These are phyloP conservation scores for Origma solitaria DNA, from an alignment of 2,113 vertebrate species.

Conservation along the genomic window DNA sequence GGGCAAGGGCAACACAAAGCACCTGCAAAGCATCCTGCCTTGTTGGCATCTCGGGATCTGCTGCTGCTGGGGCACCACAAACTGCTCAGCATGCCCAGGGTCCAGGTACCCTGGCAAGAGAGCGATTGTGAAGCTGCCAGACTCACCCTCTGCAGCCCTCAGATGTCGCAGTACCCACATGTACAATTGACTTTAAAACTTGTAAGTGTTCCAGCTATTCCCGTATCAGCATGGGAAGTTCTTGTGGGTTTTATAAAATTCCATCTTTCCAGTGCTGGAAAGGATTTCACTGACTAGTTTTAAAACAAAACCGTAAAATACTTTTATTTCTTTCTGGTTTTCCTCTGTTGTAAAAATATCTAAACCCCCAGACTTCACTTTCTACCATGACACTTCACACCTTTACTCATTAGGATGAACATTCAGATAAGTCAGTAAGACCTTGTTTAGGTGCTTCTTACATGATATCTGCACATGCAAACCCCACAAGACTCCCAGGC, in stretches of 20 bases:
- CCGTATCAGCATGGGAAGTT: fast-evolving
- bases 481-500: background rate
- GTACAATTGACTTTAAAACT: background rate
- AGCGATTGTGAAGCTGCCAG: background rate
- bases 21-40: background rate
- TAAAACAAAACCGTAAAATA: background rate
- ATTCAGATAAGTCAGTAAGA: background rate
- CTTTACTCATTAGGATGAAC: background rate
- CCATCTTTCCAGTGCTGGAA: background rate
- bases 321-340: background rate
- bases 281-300: background rate
- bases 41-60: fast-evolving
- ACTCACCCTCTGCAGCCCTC: background rate
- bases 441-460: background rate
- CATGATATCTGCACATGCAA: fast-evolving
- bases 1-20: background rate
- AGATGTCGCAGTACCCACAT: fast-evolving
- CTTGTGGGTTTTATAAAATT: background rate
- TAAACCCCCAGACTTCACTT: background rate
- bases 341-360: background rate
- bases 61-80: background rate
- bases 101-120: background rate
- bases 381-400: background rate
- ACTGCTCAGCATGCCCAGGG: background rate
- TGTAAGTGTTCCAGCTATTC: background rate